These are phyloP conservation scores for Hesperia comma DNA, from an alignment of 2,888 invertebrate genomes.

Conservation along the genomic window DNA sequence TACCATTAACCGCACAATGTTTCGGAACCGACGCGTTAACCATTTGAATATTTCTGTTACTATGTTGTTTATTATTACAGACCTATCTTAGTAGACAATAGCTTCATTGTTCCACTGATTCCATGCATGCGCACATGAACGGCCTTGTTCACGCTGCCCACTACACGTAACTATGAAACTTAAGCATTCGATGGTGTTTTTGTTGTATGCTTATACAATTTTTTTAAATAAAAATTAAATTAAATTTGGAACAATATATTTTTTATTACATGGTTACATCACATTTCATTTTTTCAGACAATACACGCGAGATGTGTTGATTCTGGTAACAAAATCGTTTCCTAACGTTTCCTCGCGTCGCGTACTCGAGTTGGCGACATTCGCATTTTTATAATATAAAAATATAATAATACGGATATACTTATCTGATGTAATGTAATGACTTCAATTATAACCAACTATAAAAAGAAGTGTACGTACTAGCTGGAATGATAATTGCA, in stretches of 20 bases:
- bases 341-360: not conserved
- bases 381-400: constrained; percentile 4
- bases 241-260: not conserved
- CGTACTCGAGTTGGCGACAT: not conserved
- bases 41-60: constrained; percentile 48
- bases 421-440: constrained; percentile 5
- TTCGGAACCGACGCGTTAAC: constrained; percentile 58
- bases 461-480: not conserved
- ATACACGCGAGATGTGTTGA: not conserved
- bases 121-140: constrained; percentile 28
- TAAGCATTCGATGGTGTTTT: not conserved
- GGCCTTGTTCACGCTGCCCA: constrained; percentile 28
- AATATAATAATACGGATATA: constrained; percentile 2
- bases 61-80: constrained; percentile 37
- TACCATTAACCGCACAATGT: constrained; percentile 64
- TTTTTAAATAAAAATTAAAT: not conserved
- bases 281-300: not conserved
- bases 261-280: not conserved
- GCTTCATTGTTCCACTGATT: constrained; percentile 33
- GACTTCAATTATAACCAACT: constrained; percentile 1
- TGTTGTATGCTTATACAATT: not conserved
- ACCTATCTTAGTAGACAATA: constrained; percentile 45
- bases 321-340: not conserved
- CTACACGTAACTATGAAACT: constrained; percentile 23
- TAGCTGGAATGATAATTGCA: no score